phyloP scores from a whole-genome alignment of 2,113 vertebrate genomes.

The Sigmodon hispidus region DNA sequence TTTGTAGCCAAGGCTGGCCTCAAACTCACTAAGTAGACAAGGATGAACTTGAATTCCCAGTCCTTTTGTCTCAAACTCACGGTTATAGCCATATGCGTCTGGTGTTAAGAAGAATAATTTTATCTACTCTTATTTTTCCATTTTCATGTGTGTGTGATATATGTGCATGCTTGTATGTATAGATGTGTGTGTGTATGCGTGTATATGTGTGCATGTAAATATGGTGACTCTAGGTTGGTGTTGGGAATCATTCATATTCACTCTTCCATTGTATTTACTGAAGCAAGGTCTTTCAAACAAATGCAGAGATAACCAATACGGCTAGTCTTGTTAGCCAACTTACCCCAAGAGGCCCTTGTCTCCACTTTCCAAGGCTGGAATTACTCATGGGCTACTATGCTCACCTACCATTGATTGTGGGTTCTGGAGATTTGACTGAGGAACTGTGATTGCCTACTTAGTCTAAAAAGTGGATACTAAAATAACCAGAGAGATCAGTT shows the following conservation, averaged over 20 bases:
- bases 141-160: neutral
- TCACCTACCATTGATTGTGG: neutral
- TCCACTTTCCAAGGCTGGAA: neutral
- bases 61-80: neutral
- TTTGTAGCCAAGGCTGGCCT: neutral
- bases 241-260: neutral
- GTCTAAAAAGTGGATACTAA: no score
- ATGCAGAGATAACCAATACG: neutral
- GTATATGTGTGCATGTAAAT: neutral
- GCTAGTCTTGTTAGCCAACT: neutral
- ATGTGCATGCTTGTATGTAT: neutral
- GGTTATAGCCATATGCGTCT: neutral
- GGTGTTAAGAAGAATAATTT: neutral
- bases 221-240: neutral
- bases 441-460: no score
- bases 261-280: neutral
- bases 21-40: neutral
- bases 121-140: neutral
- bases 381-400: neutral
- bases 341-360: neutral
- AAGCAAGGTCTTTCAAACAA: neutral
- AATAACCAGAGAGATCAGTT: no score
- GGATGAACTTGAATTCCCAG: neutral
- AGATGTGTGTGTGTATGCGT: neutral
- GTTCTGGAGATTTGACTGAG: neutral